Conservation (phyloP, 2,797 vertebrate species). For the Diglossa cyanea region DNA sequence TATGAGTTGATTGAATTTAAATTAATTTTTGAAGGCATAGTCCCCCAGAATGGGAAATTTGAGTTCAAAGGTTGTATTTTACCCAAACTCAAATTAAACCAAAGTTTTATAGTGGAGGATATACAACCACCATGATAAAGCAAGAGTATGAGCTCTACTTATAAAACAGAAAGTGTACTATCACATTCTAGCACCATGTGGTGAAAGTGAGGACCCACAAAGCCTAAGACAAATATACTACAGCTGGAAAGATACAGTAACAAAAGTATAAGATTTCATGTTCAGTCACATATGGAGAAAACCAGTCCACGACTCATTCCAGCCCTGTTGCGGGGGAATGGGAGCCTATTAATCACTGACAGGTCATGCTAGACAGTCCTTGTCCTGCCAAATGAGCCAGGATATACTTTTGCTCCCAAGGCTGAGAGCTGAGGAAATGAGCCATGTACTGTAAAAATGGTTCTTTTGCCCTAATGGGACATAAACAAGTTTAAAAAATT, state of each 20-base stretch:
- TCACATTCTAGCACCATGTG: neutral
- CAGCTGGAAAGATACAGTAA: neutral
- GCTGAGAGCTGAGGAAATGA: neutral
- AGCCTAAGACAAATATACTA: neutral
- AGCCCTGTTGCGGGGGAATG: neutral
- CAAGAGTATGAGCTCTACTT: neutral
- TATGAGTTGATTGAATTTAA: neutral
- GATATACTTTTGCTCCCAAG: neutral
- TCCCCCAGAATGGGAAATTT: neutral
- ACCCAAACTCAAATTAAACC: neutral
- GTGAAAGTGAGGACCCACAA: neutral
- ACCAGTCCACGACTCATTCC: neutral
- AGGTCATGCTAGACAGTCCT: neutral
- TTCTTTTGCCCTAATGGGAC: neutral
- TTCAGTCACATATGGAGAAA: neutral
- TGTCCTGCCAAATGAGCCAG: slow-evolving; percentile 7
- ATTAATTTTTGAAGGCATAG: neutral
- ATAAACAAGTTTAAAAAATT: slow-evolving; percentile 16
- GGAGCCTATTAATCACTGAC: slow-evolving; percentile 4
- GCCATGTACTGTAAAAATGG: neutral
- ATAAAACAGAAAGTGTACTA: neutral
- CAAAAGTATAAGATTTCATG: neutral
- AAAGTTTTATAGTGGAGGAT: neutral
- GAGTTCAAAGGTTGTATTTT: neutral
- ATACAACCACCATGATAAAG: neutral